These are phyloP conservation scores for Ciona savignyi DNA, from an alignment of 23 tunicate species.

Conservation along the genomic window DNA sequence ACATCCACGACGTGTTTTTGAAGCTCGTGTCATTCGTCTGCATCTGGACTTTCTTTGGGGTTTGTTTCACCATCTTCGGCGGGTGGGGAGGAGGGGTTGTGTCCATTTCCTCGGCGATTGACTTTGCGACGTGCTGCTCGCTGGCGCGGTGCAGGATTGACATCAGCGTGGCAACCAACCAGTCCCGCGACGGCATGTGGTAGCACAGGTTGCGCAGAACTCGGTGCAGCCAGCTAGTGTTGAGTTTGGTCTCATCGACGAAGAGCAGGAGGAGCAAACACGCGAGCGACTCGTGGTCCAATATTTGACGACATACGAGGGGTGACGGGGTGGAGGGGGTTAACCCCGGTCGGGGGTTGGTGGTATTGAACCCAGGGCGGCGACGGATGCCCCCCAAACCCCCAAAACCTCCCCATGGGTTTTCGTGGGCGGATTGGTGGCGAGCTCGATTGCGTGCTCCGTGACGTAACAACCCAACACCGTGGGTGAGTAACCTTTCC, in stretches of 20 bases:
- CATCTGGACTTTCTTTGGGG: constrained; percentile 22
- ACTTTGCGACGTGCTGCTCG: constrained; percentile 9
- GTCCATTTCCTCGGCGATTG: constrained; percentile 38
- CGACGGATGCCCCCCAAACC: constrained; percentile 39
- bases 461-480: constrained; percentile 38
- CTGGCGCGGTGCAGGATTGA: constrained; percentile 75
- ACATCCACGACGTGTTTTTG: constrained; percentile 83
- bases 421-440: not conserved
- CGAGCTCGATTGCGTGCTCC: constrained; percentile 26
- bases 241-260: constrained; percentile 68
- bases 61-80: constrained; percentile 35
- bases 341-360: constrained; percentile 3
- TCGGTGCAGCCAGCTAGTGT: constrained; percentile 60
- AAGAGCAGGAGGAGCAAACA: constrained; percentile 76
- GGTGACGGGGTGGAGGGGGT: constrained; percentile 27
- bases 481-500: constrained; percentile 50
- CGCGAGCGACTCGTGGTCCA: constrained; percentile 80
- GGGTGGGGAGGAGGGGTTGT: constrained; percentile 24
- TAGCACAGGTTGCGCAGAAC: constrained; percentile 77
- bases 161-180: constrained; percentile 76
- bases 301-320: constrained; percentile 30
- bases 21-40: not conserved
- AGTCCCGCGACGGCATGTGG: constrained; percentile 76
- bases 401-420: constrained; percentile 31
- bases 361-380: constrained; percentile 14